Conservation (phyloP, 2,888 invertebrate genomes). For the Xylota segnis region DNA sequence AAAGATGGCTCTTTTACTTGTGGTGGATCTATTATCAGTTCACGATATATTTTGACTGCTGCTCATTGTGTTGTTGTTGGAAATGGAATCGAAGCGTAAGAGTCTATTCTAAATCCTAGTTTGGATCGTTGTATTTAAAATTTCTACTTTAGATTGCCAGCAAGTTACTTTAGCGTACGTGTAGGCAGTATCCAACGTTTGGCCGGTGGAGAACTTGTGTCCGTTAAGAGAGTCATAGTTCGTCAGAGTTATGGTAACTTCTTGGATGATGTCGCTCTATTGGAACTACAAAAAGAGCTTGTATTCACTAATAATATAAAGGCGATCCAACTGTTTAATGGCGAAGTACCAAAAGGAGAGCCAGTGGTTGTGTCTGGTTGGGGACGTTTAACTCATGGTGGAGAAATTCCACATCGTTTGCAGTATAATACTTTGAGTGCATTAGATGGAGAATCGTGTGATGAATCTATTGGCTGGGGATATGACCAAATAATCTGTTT, state of each 20-base stretch:
- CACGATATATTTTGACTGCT: constrained; percentile 79
- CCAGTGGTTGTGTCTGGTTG: constrained; percentile 81
- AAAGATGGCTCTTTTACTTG: constrained; percentile 79
- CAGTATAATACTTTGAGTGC: constrained; percentile 80
- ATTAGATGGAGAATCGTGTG: constrained; percentile 78
- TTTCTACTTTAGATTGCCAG: constrained; percentile 76
- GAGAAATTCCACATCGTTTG: constrained; percentile 78
- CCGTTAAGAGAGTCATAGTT: constrained; percentile 78
- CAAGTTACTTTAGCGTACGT: constrained; percentile 77
- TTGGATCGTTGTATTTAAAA: not conserved
- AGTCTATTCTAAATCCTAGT: not conserved
- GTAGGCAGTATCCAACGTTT: constrained; percentile 82
- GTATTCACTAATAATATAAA: constrained; percentile 77
- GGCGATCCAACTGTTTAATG: constrained; percentile 78
- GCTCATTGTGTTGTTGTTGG: constrained; percentile 80
- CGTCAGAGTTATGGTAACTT: constrained; percentile 81
- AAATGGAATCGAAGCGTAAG: constrained; percentile 58
- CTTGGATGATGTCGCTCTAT: constrained; percentile 81
- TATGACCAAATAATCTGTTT: constrained; percentile 80
- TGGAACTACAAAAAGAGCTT: constrained; percentile 78
- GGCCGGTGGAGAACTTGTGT: constrained; percentile 80
- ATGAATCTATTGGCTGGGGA: constrained; percentile 80
- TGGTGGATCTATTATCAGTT: constrained; percentile 79
- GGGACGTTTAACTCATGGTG: constrained; percentile 79
- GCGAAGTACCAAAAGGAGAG: constrained; percentile 77